Evolutionary conservation across 2,797 vertebrate genomes (phyloP).

Genomic region (Lithobates sylvaticus): DNA sequence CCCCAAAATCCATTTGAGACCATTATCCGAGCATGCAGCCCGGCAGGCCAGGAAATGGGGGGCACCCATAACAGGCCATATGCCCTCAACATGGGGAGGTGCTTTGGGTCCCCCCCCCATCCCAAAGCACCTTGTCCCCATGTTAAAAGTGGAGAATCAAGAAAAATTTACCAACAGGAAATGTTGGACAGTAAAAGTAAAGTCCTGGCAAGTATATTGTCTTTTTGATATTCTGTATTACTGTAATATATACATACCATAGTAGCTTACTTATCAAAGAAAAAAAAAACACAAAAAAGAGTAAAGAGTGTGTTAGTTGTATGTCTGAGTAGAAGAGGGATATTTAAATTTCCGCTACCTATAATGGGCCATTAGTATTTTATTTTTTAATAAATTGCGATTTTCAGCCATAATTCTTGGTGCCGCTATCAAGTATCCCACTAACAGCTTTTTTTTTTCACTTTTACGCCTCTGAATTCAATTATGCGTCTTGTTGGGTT

Average conservation of each 20-base stretch:
- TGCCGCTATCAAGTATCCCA: conserved; percentile 46
- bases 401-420: conserved; percentile 49
- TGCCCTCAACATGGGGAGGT: no score
- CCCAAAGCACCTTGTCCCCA: no score
- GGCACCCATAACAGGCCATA: no score
- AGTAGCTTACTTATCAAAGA: not conserved
- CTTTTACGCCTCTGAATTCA: conserved; percentile 62
- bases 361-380: conserved; percentile 30
- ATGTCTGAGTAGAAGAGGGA: not conserved
- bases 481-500: conserved; percentile 63
- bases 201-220: no score
- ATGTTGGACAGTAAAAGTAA: no score
- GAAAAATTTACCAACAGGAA: no score
- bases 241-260: not conserved
- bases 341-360: not conserved
- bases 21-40: no score
- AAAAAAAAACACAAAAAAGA: not conserved
- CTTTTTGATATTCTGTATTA: no score
- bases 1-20: no score
- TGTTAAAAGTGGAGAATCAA: no score
- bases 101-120: no score
- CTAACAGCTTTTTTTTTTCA: conserved; percentile 50
- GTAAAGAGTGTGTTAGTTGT: not conserved
- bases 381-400: conserved; percentile 53
- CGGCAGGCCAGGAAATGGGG: no score